Base-by-base conservation (phyloP, 2,888 invertebrate species). In the Hirtodrosophila cameraria region DNA sequence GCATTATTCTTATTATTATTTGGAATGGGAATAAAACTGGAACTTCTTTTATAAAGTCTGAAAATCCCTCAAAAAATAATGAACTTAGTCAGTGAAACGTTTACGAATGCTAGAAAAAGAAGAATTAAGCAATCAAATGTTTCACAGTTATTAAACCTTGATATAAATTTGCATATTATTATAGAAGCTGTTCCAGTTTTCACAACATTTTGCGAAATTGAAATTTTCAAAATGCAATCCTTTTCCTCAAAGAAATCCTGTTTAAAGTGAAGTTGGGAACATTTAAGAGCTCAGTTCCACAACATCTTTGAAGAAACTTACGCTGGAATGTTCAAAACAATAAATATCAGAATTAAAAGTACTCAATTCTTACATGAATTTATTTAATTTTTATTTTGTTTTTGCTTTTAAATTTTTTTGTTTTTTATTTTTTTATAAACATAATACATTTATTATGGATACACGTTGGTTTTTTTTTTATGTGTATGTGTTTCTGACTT, bases 401-500 rank as follows among this genome's bases (percentile, higher is more conserved):
- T 83, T 78, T 70, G 59, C 62, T 69, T 81, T 84, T 86, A 78
- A 63, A 69, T 78, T 63, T 75, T 82, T 82, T 67, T 62, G 55
- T 73, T 67, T 76, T 70, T 54, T 62, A 52, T 38, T 66, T 72
- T 65, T 68, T 78, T 88, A 71, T 86, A 85, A 87, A 87, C 87
- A 85, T 87, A 88, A 87, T 87, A 88, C 88, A 87, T 87, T 87
- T 77, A 85, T 87, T 87, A 86, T 74, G 69, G 70, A 57, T 73
- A 74, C 74, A 73, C 70, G 53, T 72, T 79, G 64, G 66, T 64
- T 68, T 65, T 61, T 25, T 35, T 16, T 57, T 57, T 58, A 57
- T 77, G 76, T 83, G 60, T 84, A 33, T 61, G 62, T 49, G 20
- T 39, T 52, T 67, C 69, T 82, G 68, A 85, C 86, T 82, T 82